Evolutionary conservation across 2,888 invertebrate genomes (phyloP).

Genomic region (Hesperia comma): DNA sequence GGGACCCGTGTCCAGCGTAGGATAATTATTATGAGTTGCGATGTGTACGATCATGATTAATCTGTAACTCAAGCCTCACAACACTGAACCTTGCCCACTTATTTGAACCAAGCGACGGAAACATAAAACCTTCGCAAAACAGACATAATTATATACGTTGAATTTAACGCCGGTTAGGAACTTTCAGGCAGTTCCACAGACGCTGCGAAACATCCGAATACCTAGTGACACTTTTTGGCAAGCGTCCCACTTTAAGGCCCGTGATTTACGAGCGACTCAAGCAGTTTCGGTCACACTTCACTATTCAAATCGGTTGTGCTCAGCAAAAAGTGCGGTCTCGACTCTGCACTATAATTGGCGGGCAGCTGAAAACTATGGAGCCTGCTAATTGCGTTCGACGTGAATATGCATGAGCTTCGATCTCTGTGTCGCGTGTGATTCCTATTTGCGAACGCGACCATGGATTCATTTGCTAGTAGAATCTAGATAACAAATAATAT

Average conservation of each 20-base stretch:
- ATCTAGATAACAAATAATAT: slow-evolving; percentile 1
- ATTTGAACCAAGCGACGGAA: background rate
- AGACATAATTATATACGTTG: slow-evolving; percentile 9
- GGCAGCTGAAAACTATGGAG: slow-evolving; percentile 62
- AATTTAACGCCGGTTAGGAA: slow-evolving; percentile 1
- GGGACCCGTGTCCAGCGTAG: no score
- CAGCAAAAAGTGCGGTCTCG: slow-evolving; percentile 63
- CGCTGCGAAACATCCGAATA: slow-evolving; percentile 32
- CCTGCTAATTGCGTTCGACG: slow-evolving; percentile 68
- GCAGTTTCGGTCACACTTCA: slow-evolving; percentile 49
- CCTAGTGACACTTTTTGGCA: slow-evolving; percentile 36
- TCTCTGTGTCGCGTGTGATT: slow-evolving; percentile 40
- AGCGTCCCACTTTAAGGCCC: slow-evolving; percentile 25
- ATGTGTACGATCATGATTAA: no score
- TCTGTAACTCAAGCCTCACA: no score
- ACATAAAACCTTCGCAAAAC: background rate
- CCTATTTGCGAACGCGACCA: slow-evolving; percentile 11
- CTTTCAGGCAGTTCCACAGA: slow-evolving; percentile 16
- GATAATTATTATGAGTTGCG: no score
- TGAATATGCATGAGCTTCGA: slow-evolving; percentile 76
- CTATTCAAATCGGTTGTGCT: slow-evolving; percentile 54
- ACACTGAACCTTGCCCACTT: no score
- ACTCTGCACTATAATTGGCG: slow-evolving; percentile 72
- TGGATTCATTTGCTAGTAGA: slow-evolving; percentile 11
- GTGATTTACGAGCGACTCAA: slow-evolving; percentile 37